Evolutionary conservation across 1,140 invertebrate genomes (phyloP), one percentile per base, ranked within the genome.

Genomic region (Sarcophaga bullata): DNA sequence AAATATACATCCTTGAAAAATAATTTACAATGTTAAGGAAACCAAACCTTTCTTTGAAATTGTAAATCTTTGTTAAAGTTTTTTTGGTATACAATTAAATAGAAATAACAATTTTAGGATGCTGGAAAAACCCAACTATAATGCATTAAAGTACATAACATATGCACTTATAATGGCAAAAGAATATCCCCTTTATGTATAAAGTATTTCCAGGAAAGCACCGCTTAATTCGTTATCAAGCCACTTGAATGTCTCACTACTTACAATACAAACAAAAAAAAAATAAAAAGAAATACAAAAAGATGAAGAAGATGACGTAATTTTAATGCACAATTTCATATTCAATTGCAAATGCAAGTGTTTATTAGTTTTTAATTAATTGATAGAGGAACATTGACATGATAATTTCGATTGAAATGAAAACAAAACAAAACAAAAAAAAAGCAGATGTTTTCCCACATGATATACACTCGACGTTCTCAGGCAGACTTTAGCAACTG

Each of bases 341-440:
- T 68, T 68, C 62, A 68, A 68, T 68, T 68, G 62, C 17, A 68
- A 68, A 19, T 68, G 62, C 62, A 68, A 68, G 62, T 68, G 62
- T 68, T 68, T 68, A 68, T 68, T 68, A 68, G 17, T 68, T 68
- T 68, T 68, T 68, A 68, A 68, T 68, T 68, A 68, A 68, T 68
- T 68, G 62, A 68, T 68, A 68, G 62, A 19, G 62, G n/a, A 68
- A 25, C 62, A 68, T 68, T 68, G 62, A 68, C 62, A 68, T 68
- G 62, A 25, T 68, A 68, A 68, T 68, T 68, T 68, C 17, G 17
- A 19, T 68, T 17, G 10, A 19, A 9, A 19, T 68, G 7, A 68
- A 68, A 68, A 58, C 54, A 58, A 58, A 58, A 58, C 54, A 58
- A 58, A 68, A 37, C 25, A 37, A 37, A 37, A 37, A 5, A 68